Percentiles rank a stretch among this genome's conserved stretches.
phyloP scores from a whole-genome alignment of 2,888 invertebrate species.

The Podotricha telesiphe region DNA sequence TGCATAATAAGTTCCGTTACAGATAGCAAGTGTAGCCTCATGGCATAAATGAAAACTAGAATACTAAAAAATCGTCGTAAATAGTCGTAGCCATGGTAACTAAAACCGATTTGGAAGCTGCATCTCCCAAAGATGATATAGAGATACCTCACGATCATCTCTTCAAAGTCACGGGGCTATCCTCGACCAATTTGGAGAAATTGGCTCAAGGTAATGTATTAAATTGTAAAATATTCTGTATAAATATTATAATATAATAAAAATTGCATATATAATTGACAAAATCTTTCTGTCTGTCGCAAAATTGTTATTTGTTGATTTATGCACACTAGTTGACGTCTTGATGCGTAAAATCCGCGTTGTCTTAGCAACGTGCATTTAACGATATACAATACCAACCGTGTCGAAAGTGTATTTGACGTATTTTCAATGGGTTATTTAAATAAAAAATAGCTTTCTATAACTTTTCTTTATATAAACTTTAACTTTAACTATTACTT shows the following conservation, averaged over 20 bases:
- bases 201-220: constrained; percentile 64
- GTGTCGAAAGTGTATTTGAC: too few relatives aligned
- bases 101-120: constrained; percentile 58
- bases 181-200: constrained; percentile 71
- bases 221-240: background rate
- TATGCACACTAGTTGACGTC: too few relatives aligned
- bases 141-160: constrained; percentile 74
- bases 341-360: too few relatives aligned
- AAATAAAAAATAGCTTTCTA: too few relatives aligned
- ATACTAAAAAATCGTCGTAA: constrained; percentile 1
- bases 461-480: too few relatives aligned
- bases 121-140: constrained; percentile 61
- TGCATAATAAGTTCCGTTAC: constrained; percentile 39
- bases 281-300: too few relatives aligned
- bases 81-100: constrained; percentile 53
- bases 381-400: too few relatives aligned
- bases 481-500: too few relatives aligned
- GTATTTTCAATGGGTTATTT: too few relatives aligned
- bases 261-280: background rate
- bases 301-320: too few relatives aligned
- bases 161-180: constrained; percentile 73
- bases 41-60: constrained; percentile 34
- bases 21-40: constrained; percentile 25
- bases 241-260: too few relatives aligned
- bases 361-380: too few relatives aligned